A percentile compares a stretch with the other conserved stretches of the same genome.
Evolutionary conservation across 1,140 invertebrate species (phyloP).

Genomic region (Heliconius nattereri): DNA sequence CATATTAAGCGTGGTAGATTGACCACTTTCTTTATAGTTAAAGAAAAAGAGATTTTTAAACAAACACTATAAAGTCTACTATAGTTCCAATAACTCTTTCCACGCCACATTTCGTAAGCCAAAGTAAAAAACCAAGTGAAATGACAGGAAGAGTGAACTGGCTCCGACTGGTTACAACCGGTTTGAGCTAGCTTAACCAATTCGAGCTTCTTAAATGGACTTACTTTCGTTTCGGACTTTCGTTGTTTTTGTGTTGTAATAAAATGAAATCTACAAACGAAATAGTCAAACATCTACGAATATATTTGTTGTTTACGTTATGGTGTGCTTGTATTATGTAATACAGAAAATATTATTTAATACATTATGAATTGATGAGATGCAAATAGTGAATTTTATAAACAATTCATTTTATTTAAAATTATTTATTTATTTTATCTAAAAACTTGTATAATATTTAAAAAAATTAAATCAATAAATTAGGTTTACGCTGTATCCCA

Average conservation of each 20-base stretch:
- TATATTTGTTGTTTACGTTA: not conserved
- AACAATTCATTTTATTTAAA: no score
- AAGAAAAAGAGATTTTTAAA: not conserved
- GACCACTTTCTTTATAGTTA: not conserved
- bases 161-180: conserved; percentile 40
- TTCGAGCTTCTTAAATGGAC: conserved; percentile 24
- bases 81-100: not conserved
- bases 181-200: conserved; percentile 41
- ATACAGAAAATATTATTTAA: not conserved
- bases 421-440: no score
- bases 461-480: no score
- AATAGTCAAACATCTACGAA: not conserved
- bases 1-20: not conserved
- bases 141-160: conserved; percentile 53
- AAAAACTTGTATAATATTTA: no score
- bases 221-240: conserved; percentile 43
- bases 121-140: conserved; percentile 47
- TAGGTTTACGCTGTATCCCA: no score
- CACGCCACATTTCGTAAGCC: conserved; percentile 12
- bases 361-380: not conserved
- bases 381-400: not conserved
- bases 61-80: not conserved
- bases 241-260: conserved; percentile 1
- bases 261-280: not conserved
- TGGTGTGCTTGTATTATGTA: not conserved